Base-by-base conservation (phyloP, 1,140 invertebrate genomes). In the Seison nebaliae region DNA sequence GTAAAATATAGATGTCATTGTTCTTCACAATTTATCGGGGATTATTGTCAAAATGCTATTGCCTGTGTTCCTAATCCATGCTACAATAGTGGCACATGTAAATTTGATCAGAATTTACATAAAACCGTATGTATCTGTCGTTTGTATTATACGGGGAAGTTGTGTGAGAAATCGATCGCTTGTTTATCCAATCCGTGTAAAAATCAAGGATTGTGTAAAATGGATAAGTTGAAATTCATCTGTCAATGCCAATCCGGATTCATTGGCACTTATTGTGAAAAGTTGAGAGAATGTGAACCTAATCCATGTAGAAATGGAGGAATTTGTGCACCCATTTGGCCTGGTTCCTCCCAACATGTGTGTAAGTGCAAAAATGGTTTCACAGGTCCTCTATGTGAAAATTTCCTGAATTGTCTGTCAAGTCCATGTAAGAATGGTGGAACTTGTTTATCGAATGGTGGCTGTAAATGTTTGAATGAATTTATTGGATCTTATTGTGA, bases 351-450 rank as follows among this genome's bases (percentile, higher is more conserved):
- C n/a, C 26, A 39, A 2, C 28, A 28, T 31, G 31, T 12, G 9
- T 40, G 38, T 17, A 17, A 15, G 6, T 40, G 38, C 28, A 15
- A 21, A 22, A 9, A n/a, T 29, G 38, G 38, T 5, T 40, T 18
- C 19, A 35, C 31, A 22, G 38, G 38, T 12, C 23, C 26, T 11
- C 21, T 18, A 34, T 40, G 38, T 23, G 33, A 35, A 21, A 3
- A 35, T 12, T 32, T 30, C 7, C 5, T 42, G 8, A 30, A 42
- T 19, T 45, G 44, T 50, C 72, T 73, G 11, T 28, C 6, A 38
- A 81, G 79, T 54, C 78, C 78, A 9, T 91, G 83, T 50, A 69
- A 69, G 23, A 86, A 88, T 50, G 76, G 74, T 8, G 83, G 74
- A 5, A 70, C 68, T 15, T 93, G 83, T 49, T 28, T 39, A 23